Percentiles rank a stretch among this genome's conserved stretches.
These are phyloP conservation scores for Clepsis dumicolana DNA, from an alignment of 2,888 invertebrate genomes.

Conservation along the genomic window DNA sequence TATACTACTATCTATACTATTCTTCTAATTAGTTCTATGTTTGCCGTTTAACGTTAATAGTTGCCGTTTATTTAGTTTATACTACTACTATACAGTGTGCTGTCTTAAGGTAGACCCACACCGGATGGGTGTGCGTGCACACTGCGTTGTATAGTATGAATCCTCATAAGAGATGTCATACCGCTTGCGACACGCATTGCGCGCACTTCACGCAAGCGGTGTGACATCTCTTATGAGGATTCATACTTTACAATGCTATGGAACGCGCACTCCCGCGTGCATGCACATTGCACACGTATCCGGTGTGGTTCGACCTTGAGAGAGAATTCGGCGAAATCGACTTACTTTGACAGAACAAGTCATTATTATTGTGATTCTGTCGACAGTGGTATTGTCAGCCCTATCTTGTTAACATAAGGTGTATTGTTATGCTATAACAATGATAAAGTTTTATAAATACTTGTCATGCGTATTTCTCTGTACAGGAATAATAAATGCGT, in stretches of 20 bases:
- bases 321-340: neutral
- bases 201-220: too few relatives aligned
- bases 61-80: slow-evolving; percentile 17
- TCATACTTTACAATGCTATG: too few relatives aligned
- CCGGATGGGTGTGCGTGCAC: too few relatives aligned
- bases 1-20: slow-evolving; percentile 47
- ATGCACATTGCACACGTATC: too few relatives aligned
- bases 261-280: too few relatives aligned
- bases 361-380: slow-evolving; percentile 38
- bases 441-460: slow-evolving; percentile 22
- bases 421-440: slow-evolving; percentile 35
- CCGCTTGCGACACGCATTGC: too few relatives aligned
- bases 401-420: slow-evolving; percentile 38
- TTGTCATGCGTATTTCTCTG: slow-evolving; percentile 4
- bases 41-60: slow-evolving; percentile 46
- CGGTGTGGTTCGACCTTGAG: too few relatives aligned
- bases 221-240: too few relatives aligned
- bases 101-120: too few relatives aligned
- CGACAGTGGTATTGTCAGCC: slow-evolving; percentile 20
- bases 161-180: too few relatives aligned
- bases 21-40: slow-evolving; percentile 51
- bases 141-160: too few relatives aligned
- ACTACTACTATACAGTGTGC: slow-evolving; percentile 7
- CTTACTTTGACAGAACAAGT: slow-evolving; percentile 33
- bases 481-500: slow-evolving; percentile 23